These are phyloP conservation scores for Gonioctena quinquepunctata DNA, from an alignment of 1,140 invertebrate species.

Conservation along the genomic window DNA sequence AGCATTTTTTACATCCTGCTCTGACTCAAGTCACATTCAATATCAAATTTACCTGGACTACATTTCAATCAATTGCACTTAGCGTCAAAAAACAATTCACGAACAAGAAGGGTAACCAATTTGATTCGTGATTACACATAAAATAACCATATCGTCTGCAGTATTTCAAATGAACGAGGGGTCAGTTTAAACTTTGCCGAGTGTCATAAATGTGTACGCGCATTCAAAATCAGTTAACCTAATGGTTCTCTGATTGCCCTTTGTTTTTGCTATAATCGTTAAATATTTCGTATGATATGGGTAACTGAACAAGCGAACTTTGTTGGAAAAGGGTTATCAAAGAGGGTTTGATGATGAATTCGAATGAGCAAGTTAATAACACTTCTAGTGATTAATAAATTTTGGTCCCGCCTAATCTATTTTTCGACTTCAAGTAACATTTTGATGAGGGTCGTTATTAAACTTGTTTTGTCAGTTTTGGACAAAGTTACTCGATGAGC, in stretches of 20 bases:
- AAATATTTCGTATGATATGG: not conserved
- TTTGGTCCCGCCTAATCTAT: not conserved
- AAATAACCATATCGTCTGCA: not conserved
- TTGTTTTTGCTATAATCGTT: constrained; percentile 1
- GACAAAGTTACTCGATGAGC: too few relatives aligned
- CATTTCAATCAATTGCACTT: too few relatives aligned
- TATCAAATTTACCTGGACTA: too few relatives aligned
- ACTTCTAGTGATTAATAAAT: not conserved
- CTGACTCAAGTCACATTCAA: too few relatives aligned
- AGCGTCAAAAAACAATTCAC: too few relatives aligned
- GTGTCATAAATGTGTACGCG: not conserved
- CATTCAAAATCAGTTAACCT: not conserved
- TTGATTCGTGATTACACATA: not conserved
- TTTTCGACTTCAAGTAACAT: too few relatives aligned
- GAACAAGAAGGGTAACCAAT: too few relatives aligned
- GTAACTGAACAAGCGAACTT: not conserved
- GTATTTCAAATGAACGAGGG: not conserved
- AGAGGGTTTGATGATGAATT: not conserved
- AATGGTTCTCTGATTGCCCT: not conserved
- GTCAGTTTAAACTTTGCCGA: not conserved
- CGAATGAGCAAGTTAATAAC: not conserved
- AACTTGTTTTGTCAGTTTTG: too few relatives aligned
- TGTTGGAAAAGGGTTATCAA: not conserved
- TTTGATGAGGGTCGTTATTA: too few relatives aligned
- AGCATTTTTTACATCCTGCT: too few relatives aligned